Evolutionary conservation across 2,113 vertebrate genomes (phyloP), one percentile per base, ranked within the genome.

Genomic region (Scophthalmus maximus): DNA sequence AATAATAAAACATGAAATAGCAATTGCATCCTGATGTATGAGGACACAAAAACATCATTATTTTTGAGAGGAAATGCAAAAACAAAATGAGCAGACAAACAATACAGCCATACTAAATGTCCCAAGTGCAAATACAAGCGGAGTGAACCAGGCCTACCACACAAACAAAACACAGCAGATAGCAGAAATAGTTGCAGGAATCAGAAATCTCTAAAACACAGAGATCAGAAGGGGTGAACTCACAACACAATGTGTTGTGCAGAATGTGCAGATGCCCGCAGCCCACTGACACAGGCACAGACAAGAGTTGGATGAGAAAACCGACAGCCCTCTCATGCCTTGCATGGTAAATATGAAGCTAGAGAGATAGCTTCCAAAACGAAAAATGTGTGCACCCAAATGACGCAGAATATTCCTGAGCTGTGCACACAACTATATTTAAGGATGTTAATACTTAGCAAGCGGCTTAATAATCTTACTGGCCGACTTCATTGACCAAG

Each of bases 111-210:
- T 11, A 51, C 15, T 38, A 66, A 79, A 50, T 63, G 65, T 74
- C 47, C 52, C 46, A 25, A 36, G 68, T 0, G 15, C 38, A 74
- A 65, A 84, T 68, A 79, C 74, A 79, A 71, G 78, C 27, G 12
- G 56, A 11, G 36, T 36, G 64, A 66, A 71, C 20, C 1, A 23
- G 22, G 22, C 20, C 29, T 1, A 66, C 26, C 18, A 42, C 61
- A 32, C 22, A 34, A 25, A 15, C 23, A 44, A 6, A 65, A 50
- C 22, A 25, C 5, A 69, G 18, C 40, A 12, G 15, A 44, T 8
- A 20, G 7, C 8, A 50, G 73, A 71, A 83, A 63, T 36, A 77
- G 61, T n/a, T 55, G 42, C 6, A 6, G 18, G 42, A n/a, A 44
- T 44, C 18, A 12, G 18, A 44, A 44, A 44, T 44, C 15, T n/a